Evolutionary conservation across 2,888 invertebrate genomes (phyloP), one percentile per base, ranked within the genome.

Genomic region (Thalpophila matura): DNA sequence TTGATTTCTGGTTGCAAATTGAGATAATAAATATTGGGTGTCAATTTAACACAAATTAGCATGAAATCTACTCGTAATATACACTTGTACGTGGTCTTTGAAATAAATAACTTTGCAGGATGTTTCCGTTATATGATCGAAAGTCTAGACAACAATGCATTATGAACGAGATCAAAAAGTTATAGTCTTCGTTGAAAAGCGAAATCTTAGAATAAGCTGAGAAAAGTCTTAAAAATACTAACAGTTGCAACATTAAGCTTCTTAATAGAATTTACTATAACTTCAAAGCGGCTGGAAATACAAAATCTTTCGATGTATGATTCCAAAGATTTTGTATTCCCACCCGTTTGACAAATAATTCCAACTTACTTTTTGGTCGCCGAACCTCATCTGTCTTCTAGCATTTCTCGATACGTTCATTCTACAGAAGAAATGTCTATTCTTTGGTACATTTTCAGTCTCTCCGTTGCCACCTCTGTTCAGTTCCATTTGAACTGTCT

Each of bases 381-480:
- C 99, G 92, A 99, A 99, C 92, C 99, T 97, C 96, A 99, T 98
- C 95, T 99, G 99, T 84, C 99, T 95, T 84, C 99, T 96, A 40
- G 99, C 98, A 94, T 99, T 99, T 90, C 99, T 96, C 42, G 99
- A 99, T 66, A 99, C 99, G 94, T 99, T 99, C 98, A 99, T 99
- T 83, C 99, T 97, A 95, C 99, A 99, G 86, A 99, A 97, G 95
- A 99, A 99, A 92, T 99, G 96, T 85, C 98, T 93, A 88, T 90
- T 94, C 92, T 95, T 95, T 93, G 94, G 95, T 95, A 93, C 95
- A 90, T 92, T 92, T 85, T 95, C 95, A 91, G 94, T 93, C 90
- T 95, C 94, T 79, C 92, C 93, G 73, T 93, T 94, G 57, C 86
- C 87, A 0, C 91, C 92, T 86, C 97, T 95, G 86, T 97, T 97